Conservation (phyloP, 1,140 invertebrate species). For the fruit fly (Drosophila melanogaster) region DNA sequence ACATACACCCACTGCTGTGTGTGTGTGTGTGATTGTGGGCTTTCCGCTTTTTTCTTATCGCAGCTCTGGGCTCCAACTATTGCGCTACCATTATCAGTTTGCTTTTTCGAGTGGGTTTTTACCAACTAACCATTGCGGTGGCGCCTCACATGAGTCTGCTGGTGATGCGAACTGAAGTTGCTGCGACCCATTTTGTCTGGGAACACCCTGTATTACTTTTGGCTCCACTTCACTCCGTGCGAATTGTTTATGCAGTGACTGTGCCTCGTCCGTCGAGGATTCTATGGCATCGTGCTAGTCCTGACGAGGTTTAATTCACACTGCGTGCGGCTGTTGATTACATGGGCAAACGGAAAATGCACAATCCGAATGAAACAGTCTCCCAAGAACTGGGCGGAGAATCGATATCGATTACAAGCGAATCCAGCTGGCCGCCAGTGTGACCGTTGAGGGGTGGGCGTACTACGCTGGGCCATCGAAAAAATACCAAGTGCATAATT, state of each 20-base stretch:
- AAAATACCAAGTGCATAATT: neutral
- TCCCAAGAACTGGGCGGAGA: conserved; percentile 13
- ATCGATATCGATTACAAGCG: conserved; percentile 27
- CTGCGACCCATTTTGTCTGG: conserved; percentile 52
- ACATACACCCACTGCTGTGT: conserved; percentile 21
- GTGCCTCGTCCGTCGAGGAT: conserved; percentile 1
- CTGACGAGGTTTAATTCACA: neutral
- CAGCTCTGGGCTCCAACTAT: neutral
- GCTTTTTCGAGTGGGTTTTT: conserved; percentile 6
- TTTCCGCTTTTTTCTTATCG: conserved; percentile 24
- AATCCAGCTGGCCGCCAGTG: conserved; percentile 1
- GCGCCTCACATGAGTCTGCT: conserved; percentile 31
- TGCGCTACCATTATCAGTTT: conserved; percentile 37
- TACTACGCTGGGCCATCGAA: neutral
- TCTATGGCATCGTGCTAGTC: conserved; percentile 2
- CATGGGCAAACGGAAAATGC: conserved; percentile 1
- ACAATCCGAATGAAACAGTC: neutral
- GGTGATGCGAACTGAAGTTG: conserved; percentile 37
- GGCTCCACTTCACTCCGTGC: conserved; percentile 1
- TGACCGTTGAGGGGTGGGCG: neutral
- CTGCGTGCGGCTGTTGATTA: neutral
- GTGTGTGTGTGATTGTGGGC: conserved; percentile 8
- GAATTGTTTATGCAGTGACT: conserved; percentile 4
- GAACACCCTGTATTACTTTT: conserved; percentile 38
- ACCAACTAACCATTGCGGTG: conserved; percentile 59